These are phyloP conservation scores for Cataglyphis cursor DNA, from an alignment of 2,888 invertebrate genomes.

Conservation along the genomic window DNA sequence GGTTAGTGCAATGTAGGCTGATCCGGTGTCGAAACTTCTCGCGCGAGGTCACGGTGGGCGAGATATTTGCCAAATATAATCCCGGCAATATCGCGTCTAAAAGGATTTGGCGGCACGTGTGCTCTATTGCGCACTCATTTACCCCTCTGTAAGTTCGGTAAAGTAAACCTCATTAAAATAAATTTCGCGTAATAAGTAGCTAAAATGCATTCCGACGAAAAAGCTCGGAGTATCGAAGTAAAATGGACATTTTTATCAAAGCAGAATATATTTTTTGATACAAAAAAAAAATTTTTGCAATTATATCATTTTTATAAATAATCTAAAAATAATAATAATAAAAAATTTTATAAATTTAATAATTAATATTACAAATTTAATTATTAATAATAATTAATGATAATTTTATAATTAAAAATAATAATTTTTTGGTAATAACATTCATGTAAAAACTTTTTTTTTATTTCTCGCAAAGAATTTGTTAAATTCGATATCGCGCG, in stretches of 20 bases:
- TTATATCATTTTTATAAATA: too few species aligned
- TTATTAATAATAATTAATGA: too few species aligned
- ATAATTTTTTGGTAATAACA: background rate
- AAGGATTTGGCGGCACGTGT: conserved; percentile 34
- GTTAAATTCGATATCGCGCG: background rate
- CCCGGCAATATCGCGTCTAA: conserved; percentile 19
- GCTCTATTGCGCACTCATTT: background rate
- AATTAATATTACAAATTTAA: too few species aligned
- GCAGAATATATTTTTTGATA: background rate
- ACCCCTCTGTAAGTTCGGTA: background rate
- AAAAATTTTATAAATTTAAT: too few species aligned
- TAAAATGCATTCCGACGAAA: background rate
- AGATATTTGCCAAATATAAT: conserved; percentile 15
- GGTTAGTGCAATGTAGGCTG: conserved; percentile 5
- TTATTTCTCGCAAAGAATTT: background rate
- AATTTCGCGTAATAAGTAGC: conserved; percentile 36
- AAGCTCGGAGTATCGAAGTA: background rate
- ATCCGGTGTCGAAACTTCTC: conserved; percentile 8
- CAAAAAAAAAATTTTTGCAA: background rate
- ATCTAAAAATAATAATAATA: too few species aligned
- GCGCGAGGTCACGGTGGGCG: background rate
- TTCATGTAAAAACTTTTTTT: background rate
- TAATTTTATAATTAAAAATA: too few species aligned
- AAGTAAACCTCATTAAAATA: conserved; percentile 32
- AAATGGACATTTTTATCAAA: background rate